Percentiles rank a stretch among this genome's conserved stretches.
Conservation (phyloP, 2,888 invertebrate species). For the Synanthedon andrenaeformis region DNA sequence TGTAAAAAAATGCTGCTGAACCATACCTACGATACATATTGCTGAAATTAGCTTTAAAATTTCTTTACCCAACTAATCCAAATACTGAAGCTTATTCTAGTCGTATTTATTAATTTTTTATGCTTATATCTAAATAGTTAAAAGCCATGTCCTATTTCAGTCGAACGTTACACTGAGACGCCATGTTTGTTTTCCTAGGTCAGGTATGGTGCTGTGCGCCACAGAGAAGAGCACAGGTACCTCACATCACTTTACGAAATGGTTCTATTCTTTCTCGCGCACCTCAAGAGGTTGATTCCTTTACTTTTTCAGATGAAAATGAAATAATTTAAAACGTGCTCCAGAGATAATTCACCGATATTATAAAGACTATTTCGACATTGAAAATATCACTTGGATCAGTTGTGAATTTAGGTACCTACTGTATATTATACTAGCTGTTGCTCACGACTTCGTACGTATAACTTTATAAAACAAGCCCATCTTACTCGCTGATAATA, state of each 20-base stretch:
- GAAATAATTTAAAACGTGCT: slow-evolving; percentile 33
- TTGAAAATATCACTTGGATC: background rate
- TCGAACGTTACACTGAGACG: slow-evolving; percentile 8
- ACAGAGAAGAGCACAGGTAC: slow-evolving; percentile 39
- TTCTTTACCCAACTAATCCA: too few relatives aligned
- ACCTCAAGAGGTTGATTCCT: slow-evolving; percentile 47
- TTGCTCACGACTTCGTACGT: too few relatives aligned
- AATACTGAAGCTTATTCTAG: too few relatives aligned
- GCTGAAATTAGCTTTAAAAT: too few relatives aligned
- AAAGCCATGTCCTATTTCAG: slow-evolving; percentile 23
- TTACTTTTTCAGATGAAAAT: slow-evolving; percentile 50
- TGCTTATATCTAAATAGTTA: too few relatives aligned
- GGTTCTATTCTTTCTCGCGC: slow-evolving; percentile 12
- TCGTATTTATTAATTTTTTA: too few relatives aligned
- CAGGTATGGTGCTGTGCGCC: slow-evolving; percentile 56
- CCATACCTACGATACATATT: too few relatives aligned
- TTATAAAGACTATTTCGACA: background rate
- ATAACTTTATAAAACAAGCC: too few relatives aligned
- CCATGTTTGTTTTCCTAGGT: slow-evolving; percentile 66
- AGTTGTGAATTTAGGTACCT: background rate
- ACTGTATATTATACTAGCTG: too few relatives aligned
- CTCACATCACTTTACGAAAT: slow-evolving; percentile 11
- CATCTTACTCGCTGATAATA: too few relatives aligned
- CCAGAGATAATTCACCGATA: background rate
- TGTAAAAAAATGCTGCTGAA: too few relatives aligned